These are phyloP conservation scores for Coelopa frigida DNA, from an alignment of 1,140 invertebrate species.

Conservation along the genomic window DNA sequence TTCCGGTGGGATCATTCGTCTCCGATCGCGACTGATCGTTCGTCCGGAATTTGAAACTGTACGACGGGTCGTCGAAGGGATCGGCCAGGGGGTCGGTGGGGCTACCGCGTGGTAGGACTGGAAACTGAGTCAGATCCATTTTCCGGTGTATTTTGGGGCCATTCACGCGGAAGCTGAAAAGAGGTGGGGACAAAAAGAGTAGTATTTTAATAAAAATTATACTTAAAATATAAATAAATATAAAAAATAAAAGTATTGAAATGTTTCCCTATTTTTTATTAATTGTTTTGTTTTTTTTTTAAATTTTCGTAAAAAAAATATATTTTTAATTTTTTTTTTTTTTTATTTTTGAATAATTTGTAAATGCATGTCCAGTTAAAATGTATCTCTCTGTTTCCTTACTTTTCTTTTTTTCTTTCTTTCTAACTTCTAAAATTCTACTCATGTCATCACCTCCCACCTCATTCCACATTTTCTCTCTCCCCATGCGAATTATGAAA, in stretches of 20 bases:
- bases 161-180: slow-evolving; percentile 53
- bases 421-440: no score
- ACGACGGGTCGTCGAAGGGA: slow-evolving; percentile 64
- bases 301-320: no score
- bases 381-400: no score
- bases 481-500: no score
- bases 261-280: not conserved
- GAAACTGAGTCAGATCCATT: slow-evolving; percentile 59
- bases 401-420: no score
- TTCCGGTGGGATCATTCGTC: slow-evolving; percentile 52
- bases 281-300: not conserved
- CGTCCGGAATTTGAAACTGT: slow-evolving; percentile 58
- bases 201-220: not conserved
- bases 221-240: no score
- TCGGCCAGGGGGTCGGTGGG: slow-evolving; percentile 60
- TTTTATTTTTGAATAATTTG: no score
- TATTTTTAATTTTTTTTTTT: no score
- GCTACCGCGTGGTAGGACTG: slow-evolving; percentile 53
- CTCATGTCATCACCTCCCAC: no score
- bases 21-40: slow-evolving; percentile 58
- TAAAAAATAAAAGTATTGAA: not conserved
- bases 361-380: no score
- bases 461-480: no score
- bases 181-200: not conserved
- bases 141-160: slow-evolving; percentile 62